phyloP scores from a whole-genome alignment of 2,113 vertebrate genomes.

The Rousettus leschenaultii region DNA sequence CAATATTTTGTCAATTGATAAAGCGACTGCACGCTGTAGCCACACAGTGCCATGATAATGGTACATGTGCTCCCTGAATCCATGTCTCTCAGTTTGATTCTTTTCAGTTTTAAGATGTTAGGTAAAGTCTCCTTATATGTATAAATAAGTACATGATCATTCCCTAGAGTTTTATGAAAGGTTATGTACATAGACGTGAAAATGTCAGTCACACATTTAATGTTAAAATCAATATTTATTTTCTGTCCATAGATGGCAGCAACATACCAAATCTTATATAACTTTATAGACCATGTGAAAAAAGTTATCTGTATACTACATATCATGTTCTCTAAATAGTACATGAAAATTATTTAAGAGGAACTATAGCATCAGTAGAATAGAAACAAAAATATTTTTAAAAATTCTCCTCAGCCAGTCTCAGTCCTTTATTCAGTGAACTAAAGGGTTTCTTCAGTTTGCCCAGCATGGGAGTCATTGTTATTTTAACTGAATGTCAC shows the following conservation, averaged over 20 bases:
- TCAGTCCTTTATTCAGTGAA: slow-evolving; percentile 77
- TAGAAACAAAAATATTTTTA: slow-evolving; percentile 69
- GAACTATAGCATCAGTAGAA: slow-evolving; percentile 76
- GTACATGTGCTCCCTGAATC: background rate
- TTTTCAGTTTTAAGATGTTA: background rate
- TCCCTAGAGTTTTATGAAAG: background rate
- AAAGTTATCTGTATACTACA: slow-evolving; percentile 76
- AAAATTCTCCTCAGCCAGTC: slow-evolving; percentile 41
- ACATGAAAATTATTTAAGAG: slow-evolving; percentile 80
- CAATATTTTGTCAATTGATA: background rate
- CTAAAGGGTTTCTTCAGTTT: slow-evolving; percentile 77
- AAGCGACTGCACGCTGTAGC: rapidly evolving
- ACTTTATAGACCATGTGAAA: slow-evolving; percentile 42
- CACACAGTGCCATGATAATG: rapidly evolving
- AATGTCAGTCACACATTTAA: background rate
- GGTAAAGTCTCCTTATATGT: background rate
- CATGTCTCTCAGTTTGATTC: background rate
- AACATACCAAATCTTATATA: slow-evolving; percentile 61
- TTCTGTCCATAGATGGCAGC: slow-evolving; percentile 80
- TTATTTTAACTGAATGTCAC: slow-evolving; percentile 79
- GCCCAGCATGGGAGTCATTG: slow-evolving; percentile 78
- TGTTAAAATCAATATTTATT: background rate
- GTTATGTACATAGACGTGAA: background rate
- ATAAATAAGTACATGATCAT: background rate
- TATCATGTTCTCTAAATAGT: slow-evolving; percentile 78